Conservation (phyloP, 2,888 invertebrate genomes). For the Branchipolynoe longqiensis region DNA sequence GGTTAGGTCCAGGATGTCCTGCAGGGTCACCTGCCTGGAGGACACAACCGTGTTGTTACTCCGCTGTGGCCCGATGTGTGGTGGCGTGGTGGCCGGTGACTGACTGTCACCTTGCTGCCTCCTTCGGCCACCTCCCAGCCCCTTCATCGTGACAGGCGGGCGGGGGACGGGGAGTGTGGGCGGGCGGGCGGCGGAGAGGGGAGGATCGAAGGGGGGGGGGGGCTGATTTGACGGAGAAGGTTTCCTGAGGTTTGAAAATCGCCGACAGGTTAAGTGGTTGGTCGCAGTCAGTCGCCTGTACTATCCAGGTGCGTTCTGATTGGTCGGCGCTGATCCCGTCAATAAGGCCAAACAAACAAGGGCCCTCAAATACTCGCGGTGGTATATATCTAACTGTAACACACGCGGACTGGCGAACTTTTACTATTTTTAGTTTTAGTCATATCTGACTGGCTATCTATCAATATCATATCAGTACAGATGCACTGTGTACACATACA, state of each 20-base stretch:
- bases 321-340: neutral
- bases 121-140: neutral
- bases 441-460: neutral
- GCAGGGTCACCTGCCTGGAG: constrained; percentile 18
- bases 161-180: no score
- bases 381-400: no score
- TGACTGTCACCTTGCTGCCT: no score
- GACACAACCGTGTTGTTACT: neutral
- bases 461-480: neutral
- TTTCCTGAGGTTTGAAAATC: neutral
- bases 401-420: no score
- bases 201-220: no score
- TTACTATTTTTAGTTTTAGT: no score
- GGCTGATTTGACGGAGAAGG: neutral
- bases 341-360: constrained; percentile 3
- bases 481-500: neutral
- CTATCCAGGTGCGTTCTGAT: neutral
- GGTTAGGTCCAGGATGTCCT: constrained; percentile 26
- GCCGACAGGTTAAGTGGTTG: neutral
- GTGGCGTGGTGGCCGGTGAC: no score
- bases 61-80: no score
- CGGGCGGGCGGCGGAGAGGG: no score
- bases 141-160: constrained; percentile 26
- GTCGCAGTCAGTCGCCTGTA: neutral
- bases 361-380: no score